Conservation (phyloP, 2,113 vertebrate genomes). For the Rhabdomys dilectus region DNA sequence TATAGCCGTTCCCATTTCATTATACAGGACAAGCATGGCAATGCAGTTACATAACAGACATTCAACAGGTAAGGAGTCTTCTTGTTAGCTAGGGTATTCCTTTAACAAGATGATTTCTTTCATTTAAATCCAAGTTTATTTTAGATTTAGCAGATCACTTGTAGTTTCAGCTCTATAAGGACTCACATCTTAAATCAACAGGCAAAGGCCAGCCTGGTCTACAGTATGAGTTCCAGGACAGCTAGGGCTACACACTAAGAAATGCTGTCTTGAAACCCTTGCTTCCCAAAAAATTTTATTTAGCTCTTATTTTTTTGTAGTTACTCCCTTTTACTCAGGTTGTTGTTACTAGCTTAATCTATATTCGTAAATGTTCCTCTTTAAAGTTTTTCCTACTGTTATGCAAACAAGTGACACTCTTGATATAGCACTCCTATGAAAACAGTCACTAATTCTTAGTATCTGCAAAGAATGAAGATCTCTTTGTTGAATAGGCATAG, state of each 20-base stretch:
- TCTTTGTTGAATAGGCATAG: not conserved
- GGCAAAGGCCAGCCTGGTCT: not conserved
- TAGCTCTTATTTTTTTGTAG: not conserved
- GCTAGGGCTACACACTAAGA: not conserved
- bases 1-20: not conserved
- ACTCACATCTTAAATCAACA: constrained; percentile 10
- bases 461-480: not conserved
- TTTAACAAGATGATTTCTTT: constrained; percentile 23
- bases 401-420: constrained; percentile 35
- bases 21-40: not conserved
- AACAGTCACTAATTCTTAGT: not conserved
- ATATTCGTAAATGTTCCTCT: not conserved
- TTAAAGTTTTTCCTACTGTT: not conserved
- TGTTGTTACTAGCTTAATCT: not conserved
- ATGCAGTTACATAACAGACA: not conserved
- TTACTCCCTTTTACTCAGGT: not conserved
- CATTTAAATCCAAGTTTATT: constrained; percentile 49
- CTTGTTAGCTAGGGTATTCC: constrained; percentile 2
- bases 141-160: constrained; percentile 40
- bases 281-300: not conserved
- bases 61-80: not conserved
- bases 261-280: not conserved
- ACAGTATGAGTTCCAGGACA: not conserved
- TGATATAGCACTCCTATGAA: constrained; percentile 44
- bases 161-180: not conserved